Conservation (phyloP, 2,888 invertebrate species). For the Ctenicera cuprea region DNA sequence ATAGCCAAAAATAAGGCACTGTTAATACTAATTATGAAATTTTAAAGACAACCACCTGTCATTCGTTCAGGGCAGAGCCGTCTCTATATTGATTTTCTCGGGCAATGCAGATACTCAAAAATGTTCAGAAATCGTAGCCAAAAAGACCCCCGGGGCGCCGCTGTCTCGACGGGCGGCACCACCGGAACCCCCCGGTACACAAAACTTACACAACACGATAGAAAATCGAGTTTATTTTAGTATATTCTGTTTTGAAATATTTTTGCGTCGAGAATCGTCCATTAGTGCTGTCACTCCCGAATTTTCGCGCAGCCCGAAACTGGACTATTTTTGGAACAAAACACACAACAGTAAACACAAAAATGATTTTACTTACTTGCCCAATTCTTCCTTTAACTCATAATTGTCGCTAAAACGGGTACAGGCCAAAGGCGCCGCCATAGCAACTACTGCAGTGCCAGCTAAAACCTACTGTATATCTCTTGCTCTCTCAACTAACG, state of each 20-base stretch:
- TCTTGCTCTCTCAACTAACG: conserved; percentile 61
- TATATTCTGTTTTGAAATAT: conserved; percentile 62
- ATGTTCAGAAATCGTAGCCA: conserved; percentile 60
- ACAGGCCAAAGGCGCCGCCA: conserved; percentile 93
- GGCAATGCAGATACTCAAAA: conserved; percentile 73
- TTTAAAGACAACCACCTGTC: conserved; percentile 71
- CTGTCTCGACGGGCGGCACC: conserved; percentile 21
- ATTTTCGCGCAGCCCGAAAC: conserved; percentile 51
- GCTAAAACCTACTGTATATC: conserved; percentile 67
- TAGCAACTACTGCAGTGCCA: conserved; percentile 72
- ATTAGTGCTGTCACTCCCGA: conserved; percentile 59
- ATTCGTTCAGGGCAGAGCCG: conserved; percentile 69
- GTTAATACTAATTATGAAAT: conserved; percentile 51
- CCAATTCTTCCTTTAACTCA: conserved; percentile 99
- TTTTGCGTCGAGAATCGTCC: conserved; percentile 62
- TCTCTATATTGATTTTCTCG: conserved; percentile 72
- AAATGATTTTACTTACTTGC: conserved; percentile 87
- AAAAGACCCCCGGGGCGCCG: conserved; percentile 27
- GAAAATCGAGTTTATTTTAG: conserved; percentile 64
- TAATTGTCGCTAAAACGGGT: conserved; percentile 99
- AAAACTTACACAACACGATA: conserved; percentile 54
- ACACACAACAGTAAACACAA: conserved; percentile 55
- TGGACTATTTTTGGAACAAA: conserved; percentile 41
- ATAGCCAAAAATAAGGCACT: conserved; percentile 22
- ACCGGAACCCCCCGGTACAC: conserved; percentile 42